phyloP scores from a whole-genome alignment of 2,797 vertebrate genomes.

The Eulemur albifrons region DNA sequence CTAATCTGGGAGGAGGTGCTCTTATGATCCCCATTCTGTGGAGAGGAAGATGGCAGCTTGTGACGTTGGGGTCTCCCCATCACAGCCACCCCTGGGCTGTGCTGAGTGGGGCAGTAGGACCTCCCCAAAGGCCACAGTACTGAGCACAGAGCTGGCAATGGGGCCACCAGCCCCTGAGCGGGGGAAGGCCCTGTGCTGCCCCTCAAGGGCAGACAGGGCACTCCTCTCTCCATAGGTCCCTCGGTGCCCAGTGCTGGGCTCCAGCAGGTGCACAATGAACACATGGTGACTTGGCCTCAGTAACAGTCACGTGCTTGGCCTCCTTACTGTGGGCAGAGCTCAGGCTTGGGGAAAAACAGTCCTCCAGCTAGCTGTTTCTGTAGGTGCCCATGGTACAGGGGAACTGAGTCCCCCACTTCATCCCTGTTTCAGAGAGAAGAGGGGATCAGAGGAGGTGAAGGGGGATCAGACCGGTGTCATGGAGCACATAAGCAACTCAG shows the following conservation, averaged over 20 bases:
- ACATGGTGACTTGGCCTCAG: neutral
- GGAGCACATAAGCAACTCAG: neutral
- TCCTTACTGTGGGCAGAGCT: slow-evolving; percentile 89
- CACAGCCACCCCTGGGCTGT: neutral
- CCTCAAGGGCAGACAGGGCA: neutral
- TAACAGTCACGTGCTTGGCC: neutral
- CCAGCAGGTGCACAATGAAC: too few species aligned
- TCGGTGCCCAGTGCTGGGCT: neutral
- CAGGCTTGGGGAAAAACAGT: slow-evolving; percentile 91
- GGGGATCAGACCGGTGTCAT: neutral
- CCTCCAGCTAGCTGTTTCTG: slow-evolving; percentile 85
- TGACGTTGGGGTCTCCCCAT: neutral
- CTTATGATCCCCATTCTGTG: neutral
- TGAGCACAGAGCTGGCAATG: neutral
- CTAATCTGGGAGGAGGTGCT: neutral
- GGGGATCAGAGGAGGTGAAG: neutral
- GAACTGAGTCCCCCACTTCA: slow-evolving; percentile 81
- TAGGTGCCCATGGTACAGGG: slow-evolving; percentile 91
- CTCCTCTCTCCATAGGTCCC: neutral
- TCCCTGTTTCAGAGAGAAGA: slow-evolving; percentile 81
- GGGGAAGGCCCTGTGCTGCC: neutral
- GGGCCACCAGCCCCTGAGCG: neutral
- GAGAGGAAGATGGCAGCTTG: neutral
- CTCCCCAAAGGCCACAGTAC: neutral
- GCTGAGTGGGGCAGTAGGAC: neutral